Conservation (phyloP, 1,140 invertebrate species). For the Elysia chlorotica region DNA sequence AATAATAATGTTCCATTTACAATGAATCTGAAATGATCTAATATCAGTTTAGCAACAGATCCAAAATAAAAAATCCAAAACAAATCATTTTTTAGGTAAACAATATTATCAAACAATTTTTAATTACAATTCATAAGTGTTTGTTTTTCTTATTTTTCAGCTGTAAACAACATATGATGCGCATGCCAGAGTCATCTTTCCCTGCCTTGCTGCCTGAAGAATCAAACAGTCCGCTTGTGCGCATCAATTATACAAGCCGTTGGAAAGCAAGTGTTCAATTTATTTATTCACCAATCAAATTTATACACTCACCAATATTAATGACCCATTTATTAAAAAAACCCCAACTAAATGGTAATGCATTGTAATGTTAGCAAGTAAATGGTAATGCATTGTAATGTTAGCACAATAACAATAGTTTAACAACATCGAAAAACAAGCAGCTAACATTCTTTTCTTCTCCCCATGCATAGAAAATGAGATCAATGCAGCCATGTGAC, state of each 20-base stretch:
- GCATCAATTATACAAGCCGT: not conserved
- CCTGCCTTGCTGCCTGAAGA: not conserved
- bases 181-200: slow-evolving; percentile 7
- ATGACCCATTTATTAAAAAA: not conserved
- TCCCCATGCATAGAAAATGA: slow-evolving; percentile 45
- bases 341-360: not conserved
- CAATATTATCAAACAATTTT: not conserved
- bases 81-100: not conserved
- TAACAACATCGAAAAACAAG: not conserved
- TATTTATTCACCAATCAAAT: too few relatives aligned
- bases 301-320: too few relatives aligned
- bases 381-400: not conserved
- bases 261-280: slow-evolving; percentile 16
- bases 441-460: not conserved
- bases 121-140: not conserved
- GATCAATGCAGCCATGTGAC: slow-evolving; percentile 58
- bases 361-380: not conserved
- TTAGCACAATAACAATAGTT: not conserved
- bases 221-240: slow-evolving; percentile 1
- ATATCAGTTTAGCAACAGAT: too few relatives aligned
- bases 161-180: slow-evolving; percentile 6
- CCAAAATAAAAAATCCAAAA: not conserved
- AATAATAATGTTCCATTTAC: too few relatives aligned
- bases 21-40: too few relatives aligned
- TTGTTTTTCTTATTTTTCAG: not conserved